Base-by-base conservation (phyloP, 2,888 invertebrate species). In the Cataglyphis altisquamis region DNA sequence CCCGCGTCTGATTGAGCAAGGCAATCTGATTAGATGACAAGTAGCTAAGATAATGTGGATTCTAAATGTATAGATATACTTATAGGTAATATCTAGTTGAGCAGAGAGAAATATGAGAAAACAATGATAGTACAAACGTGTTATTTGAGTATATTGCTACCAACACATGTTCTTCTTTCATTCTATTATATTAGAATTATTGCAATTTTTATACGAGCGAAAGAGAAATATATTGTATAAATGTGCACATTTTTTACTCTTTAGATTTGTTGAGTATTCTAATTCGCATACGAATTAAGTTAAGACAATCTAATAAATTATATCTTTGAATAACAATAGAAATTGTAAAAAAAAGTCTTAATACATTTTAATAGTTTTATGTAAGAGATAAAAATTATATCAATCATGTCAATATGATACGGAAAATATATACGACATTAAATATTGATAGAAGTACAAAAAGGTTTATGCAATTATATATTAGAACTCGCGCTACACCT, bases 51-150 rank as follows among this genome's bases (percentile, higher is more conserved):
- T 75, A 84, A 85, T 83, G 90, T 77, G 82, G 84, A 87, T 60
- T 82, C 85, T 84, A 88, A 67, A 82, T 68, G 75, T 88, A 86
- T 72, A 85, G 84, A 75, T 89, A 90, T 87, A 82, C 84, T 86
- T 85, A 87, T 86, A 86, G 89, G 82, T 91, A 90, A 89, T 85
- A 90, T 86, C 92, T 93, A 93, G 90, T 92, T 93, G 93, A 93
- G 93, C 93, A 90, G 89, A 89, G 87, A 91, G 82, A 88, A 52
- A 75, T 87, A 88, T 89, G 87, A 86, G 88, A 88, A 88, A 88
- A 89, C 87, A 88, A 88, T 83, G 88, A 90, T 83, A 87, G 84
- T 81, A 87, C 72, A 82, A 52, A 70, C 87, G 82, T 72, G 78
- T 85, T 85, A 67, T 81, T 77, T 83, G 83, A 84, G 25, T 83